Conservation (phyloP, 1,140 invertebrate species). For the Drosophila murphyi region DNA sequence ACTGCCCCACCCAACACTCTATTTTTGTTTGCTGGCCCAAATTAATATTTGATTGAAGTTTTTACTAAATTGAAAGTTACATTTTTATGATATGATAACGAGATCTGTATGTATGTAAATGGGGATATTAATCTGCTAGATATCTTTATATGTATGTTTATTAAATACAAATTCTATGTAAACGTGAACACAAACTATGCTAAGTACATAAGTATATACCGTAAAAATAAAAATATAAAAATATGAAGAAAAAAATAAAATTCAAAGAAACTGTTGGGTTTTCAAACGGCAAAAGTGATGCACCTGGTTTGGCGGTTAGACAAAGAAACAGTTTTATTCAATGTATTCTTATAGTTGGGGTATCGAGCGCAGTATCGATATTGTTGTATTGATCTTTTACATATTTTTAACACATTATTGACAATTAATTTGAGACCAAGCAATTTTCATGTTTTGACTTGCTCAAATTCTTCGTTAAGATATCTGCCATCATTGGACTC, state of each 20-base stretch:
- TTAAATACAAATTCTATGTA: conserved; percentile 65
- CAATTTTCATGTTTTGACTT: too few relatives aligned
- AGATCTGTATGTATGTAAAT: conserved; percentile 58
- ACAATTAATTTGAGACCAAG: too few relatives aligned
- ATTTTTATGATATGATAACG: conserved; percentile 47
- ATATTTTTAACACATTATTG: too few relatives aligned
- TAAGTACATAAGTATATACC: conserved; percentile 44
- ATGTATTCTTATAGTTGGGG: too few relatives aligned
- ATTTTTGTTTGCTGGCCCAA: conserved; percentile 15
- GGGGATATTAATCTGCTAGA: conserved; percentile 73
- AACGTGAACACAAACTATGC: conserved; percentile 58
- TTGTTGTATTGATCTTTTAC: too few relatives aligned
- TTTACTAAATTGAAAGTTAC: conserved; percentile 22
- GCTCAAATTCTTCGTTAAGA: too few relatives aligned
- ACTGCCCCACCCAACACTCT: conserved; percentile 13
- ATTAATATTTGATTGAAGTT: conserved; percentile 18
- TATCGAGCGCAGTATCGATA: too few relatives aligned
- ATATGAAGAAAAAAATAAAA: conserved; percentile 6
- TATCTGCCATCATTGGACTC: too few relatives aligned
- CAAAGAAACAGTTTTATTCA: too few relatives aligned
- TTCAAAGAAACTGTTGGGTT: too few relatives aligned
- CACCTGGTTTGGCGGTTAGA: too few relatives aligned
- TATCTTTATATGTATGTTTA: conserved; percentile 54
- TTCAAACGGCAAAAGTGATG: too few relatives aligned
- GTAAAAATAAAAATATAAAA: conserved; percentile 5